Base-by-base conservation (phyloP, 2,888 invertebrate species). In the Rhogogaster chlorosoma region DNA sequence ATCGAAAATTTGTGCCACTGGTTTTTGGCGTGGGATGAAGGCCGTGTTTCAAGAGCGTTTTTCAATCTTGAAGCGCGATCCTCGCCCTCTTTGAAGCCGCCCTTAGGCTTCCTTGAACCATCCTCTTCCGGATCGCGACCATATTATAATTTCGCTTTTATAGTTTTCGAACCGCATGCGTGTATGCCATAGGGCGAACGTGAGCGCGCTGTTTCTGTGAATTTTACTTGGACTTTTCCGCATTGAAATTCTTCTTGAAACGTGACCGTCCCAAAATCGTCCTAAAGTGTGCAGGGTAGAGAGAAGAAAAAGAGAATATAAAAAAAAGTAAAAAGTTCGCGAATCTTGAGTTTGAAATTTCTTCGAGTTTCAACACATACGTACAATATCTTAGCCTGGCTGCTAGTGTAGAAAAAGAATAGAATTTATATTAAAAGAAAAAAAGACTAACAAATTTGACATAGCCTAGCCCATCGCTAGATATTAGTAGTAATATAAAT, bases 131-230 rank as follows among this genome's bases (percentile, higher is more conserved):
- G 26, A 26, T 75, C 75, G 75, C 75, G 45, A 75, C 26, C 45
- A 45, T 45, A 75, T 75, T 75, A 75, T 75, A 75, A 75, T 75
- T 75, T 75, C 26, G 36, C 70, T 70, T 70, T 70, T n/a, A 70
- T 70, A 70, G 70, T 70, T 70, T 70, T 29, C 70, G 36, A 22
- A 5, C 38, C 5, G 75, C 26, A n/a, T 45, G 12, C 9, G 75
- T 75, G 38, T 38, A 10, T 12, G 26, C 42, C 73, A 5, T 38
- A 9, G 18, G 18, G 49, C 29, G 53, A 77, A 77, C 53, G 45
- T 32, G 77, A 49, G 32, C 26, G n/a, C 53, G 32, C 7, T 32
- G 18, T 12, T 53, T 77, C 32, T 9, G 7, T 18, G 77, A 77
- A 26, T 29, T 77, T 77, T 15, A 15, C 53, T 18, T 4, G 9